Evolutionary conservation across 1,140 invertebrate genomes (phyloP), one percentile per base, ranked within the genome.

Genomic region (Druon quercuslanigerum): DNA sequence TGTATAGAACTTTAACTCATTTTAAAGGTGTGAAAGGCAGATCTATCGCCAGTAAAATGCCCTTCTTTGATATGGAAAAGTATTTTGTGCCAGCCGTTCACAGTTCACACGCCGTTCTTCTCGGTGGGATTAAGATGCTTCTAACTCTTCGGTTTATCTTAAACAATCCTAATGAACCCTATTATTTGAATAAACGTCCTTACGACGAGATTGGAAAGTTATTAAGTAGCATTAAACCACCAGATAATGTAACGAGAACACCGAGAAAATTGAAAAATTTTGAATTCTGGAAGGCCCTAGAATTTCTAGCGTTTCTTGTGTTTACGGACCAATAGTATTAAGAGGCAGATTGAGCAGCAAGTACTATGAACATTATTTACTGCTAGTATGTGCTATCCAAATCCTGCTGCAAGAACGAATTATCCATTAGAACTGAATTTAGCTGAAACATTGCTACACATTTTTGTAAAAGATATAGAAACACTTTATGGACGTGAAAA

Each of bases 311-410:
- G 3, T 25, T 25, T 25, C 25, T 25, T 25, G 1, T 1, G 1
- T 25, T 25, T 25, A 25, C 3, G 25, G 25, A 3, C 25, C 3
- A 3, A 19, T 73, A 8, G 50, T 73, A 50, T 2, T 72, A n/a
- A 54, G 51, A 19, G 19, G 20, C 51, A 60, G n/a, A 60, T 77
- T 77, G 46, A 54, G 40, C 20, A 57, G 76, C 14, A 52, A 75
- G 50, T 81, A 81, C 54, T 66, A 75, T 73, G 52, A 81, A 54
- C 73, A 78, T 19, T 81, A 52, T 73, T 70, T 78, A 17, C 33
- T 74, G 8, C 71, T 78, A 20, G 74, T 81, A 7, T 14, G 51
- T n/a, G 71, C 73, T 7, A 20, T 74, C 3, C 54, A 73, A 51
- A 46, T 73, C 16, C 40, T 81, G 50, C 51, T 78, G 50, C 51